Conservation (phyloP, 2,888 invertebrate species). For the Lysandra bellargus region DNA sequence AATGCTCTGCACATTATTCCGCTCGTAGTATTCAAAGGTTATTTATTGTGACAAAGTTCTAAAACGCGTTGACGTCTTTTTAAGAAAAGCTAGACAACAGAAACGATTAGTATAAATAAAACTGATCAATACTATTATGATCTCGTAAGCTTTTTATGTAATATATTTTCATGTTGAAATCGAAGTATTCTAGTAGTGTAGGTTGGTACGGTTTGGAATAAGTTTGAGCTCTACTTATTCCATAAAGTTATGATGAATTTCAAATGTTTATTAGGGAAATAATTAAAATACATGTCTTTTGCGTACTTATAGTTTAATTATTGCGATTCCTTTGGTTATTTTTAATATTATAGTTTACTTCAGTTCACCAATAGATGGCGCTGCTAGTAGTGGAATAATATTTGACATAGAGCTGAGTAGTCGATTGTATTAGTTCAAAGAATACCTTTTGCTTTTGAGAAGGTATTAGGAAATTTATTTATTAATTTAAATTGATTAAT, state of each 20-base stretch:
- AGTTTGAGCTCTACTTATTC: not conserved
- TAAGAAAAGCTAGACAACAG: not conserved
- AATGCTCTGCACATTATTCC: no score
- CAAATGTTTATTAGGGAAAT: not conserved
- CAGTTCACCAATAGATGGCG: not conserved
- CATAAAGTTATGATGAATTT: not conserved
- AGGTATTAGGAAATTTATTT: no score
- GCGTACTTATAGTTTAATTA: not conserved
- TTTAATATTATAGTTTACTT: not conserved
- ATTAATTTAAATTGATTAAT: no score
- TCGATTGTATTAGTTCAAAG: not conserved
- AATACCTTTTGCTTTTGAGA: no score
- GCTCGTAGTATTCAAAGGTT: not conserved
- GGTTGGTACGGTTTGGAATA: not conserved
- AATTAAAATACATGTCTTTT: not conserved
- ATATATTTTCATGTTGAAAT: not conserved
- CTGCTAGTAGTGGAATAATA: not conserved
- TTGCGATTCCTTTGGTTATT: not conserved
- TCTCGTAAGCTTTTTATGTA: not conserved
- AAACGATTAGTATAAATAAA: not conserved
- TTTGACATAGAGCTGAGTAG: not conserved
- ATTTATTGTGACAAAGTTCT: not conserved
- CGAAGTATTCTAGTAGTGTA: not conserved
- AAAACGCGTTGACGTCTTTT: not conserved
- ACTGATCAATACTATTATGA: not conserved